These are phyloP conservation scores for Pseudolaguvia tuberculata DNA, from an alignment of 2,113 vertebrate genomes.

Conservation along the genomic window DNA sequence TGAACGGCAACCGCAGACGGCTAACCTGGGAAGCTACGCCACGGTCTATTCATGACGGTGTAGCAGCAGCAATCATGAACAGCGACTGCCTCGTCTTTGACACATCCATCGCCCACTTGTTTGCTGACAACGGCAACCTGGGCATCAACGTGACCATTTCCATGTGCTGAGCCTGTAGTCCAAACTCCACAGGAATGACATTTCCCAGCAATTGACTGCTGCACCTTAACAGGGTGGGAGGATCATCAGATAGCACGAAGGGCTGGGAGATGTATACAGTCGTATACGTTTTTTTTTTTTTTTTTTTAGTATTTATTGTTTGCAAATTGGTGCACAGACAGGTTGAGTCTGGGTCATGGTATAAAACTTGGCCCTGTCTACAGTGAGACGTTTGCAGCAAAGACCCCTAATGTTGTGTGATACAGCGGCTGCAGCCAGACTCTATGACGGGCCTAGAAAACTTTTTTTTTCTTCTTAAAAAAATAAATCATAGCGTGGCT, in stretches of 20 bases:
- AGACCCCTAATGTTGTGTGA: background rate
- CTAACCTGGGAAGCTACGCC: constrained; percentile 77
- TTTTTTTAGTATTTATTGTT: constrained; percentile 26
- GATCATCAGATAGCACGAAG: background rate
- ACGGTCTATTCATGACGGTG: constrained; percentile 70
- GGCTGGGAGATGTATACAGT: constrained; percentile 35
- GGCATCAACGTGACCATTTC: constrained; percentile 76
- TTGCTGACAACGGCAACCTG: constrained; percentile 72
- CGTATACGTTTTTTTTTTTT: constrained; percentile 5
- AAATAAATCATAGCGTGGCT: constrained; percentile 12
- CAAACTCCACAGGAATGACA: background rate
- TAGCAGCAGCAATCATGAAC: constrained; percentile 70
- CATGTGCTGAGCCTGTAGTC: constrained; percentile 63
- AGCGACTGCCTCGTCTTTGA: constrained; percentile 75
- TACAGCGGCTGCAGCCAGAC: background rate
- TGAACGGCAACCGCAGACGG: constrained; percentile 70
- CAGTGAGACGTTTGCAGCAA: background rate
- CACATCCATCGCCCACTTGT: constrained; percentile 70
- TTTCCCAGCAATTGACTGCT: no score
- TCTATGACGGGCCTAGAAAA: constrained; percentile 1
- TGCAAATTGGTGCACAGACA: constrained; percentile 3
- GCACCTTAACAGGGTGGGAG: constrained; percentile 9
- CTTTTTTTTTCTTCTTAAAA: background rate
- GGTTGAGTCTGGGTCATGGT: background rate
- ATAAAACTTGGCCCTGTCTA: background rate